A percentile compares a stretch with the other conserved stretches of the same genome.
phyloP scores from a whole-genome alignment of 2,797 vertebrate genomes.

The Chaenodraco wilsoni region DNA sequence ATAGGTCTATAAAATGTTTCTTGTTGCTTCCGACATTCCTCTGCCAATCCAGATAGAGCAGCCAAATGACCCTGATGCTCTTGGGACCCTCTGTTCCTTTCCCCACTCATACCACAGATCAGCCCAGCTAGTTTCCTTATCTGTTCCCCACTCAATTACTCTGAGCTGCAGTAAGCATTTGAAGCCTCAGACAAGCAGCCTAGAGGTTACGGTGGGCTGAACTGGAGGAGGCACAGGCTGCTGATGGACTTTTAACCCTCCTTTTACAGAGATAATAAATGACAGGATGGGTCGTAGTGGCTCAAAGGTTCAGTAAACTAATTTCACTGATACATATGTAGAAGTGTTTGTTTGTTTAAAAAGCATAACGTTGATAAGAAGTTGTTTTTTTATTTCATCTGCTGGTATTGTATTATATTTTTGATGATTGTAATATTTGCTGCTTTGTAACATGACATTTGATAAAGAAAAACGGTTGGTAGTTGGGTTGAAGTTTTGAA shows the following conservation, averaged over 20 bases:
- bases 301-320: constrained; percentile 27
- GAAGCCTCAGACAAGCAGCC: constrained; percentile 68
- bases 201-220: constrained; percentile 66
- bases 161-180: constrained; percentile 68
- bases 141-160: constrained; percentile 81
- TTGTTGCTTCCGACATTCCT: constrained; percentile 73
- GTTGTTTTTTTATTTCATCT: constrained; percentile 3
- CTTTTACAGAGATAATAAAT: constrained; percentile 56
- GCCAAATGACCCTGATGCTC: constrained; percentile 76
- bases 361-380: background rate
- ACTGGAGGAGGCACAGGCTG: constrained; percentile 61
- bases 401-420: background rate
- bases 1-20: constrained; percentile 54
- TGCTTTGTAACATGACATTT: constrained; percentile 1
- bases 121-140: constrained; percentile 80
- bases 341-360: constrained; percentile 12
- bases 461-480: background rate
- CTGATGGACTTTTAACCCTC: constrained; percentile 73
- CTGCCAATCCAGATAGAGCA: constrained; percentile 68
- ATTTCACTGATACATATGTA: constrained; percentile 33
- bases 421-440: background rate
- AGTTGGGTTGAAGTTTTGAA: constrained; percentile 12
- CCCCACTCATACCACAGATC: constrained; percentile 76
- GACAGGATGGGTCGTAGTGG: constrained; percentile 29
- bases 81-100: constrained; percentile 59